Conservation (phyloP, 2,113 vertebrate genomes). For the Takifugu flavidus region DNA sequence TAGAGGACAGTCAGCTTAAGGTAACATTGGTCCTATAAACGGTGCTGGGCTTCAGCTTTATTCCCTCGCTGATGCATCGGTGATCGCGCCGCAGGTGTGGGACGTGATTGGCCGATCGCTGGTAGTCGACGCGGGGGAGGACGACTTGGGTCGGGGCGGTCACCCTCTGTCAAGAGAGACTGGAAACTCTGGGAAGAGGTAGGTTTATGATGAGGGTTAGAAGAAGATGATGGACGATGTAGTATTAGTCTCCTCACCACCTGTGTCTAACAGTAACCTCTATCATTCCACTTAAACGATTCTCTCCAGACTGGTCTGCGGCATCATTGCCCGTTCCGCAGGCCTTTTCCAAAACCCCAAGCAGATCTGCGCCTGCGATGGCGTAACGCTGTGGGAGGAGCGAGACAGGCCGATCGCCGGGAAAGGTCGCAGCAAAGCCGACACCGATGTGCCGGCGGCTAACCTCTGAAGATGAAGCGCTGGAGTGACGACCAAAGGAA, state of each 20-base stretch:
- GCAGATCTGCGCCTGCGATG: slow-evolving; percentile 85
- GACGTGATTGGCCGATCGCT: slow-evolving; percentile 89
- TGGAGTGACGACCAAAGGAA: slow-evolving; percentile 24
- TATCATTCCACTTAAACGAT: background rate
- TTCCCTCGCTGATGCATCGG: background rate
- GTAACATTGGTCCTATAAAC: slow-evolving; percentile 51
- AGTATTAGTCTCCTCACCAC: background rate
- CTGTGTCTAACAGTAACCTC: background rate
- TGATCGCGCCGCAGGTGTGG: slow-evolving; percentile 75
- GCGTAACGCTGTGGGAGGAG: slow-evolving; percentile 91
- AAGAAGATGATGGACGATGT: background rate
- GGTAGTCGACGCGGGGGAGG: slow-evolving; percentile 83
- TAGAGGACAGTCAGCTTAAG: slow-evolving; percentile 82
- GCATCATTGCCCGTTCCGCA: slow-evolving; percentile 86
- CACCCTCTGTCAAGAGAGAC: slow-evolving; percentile 81
- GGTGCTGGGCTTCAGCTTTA: background rate
- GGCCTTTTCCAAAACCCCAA: slow-evolving; percentile 91
- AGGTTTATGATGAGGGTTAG: slow-evolving; percentile 15
- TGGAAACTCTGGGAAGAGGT: slow-evolving; percentile 87
- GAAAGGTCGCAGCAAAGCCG: slow-evolving; percentile 67
- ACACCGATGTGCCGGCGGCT: slow-evolving; percentile 41
- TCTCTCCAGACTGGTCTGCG: slow-evolving; percentile 81
- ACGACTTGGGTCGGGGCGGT: slow-evolving; percentile 82
- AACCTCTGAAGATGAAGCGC: slow-evolving; percentile 65
- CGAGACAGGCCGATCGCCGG: slow-evolving; percentile 76